Evolutionary conservation across 2,797 vertebrate species (phyloP), one percentile per base, ranked within the genome.

Genomic region (Coregonus sp.): DNA sequence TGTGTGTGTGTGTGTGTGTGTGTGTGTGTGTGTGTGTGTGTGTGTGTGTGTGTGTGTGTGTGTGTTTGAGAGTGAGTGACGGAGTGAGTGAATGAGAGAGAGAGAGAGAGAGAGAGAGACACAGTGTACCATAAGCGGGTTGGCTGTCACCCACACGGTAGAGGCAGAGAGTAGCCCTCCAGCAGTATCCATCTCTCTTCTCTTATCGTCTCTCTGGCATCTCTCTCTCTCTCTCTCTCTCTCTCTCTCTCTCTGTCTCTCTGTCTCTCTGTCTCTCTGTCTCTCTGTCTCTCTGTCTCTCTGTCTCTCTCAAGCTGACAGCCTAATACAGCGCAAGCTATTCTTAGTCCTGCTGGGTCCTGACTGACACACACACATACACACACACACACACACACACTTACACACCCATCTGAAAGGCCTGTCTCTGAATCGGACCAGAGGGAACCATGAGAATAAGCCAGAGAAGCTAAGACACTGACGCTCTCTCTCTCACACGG

Each of bases 301-400:
- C 25, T 25, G 1, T 25, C 25, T 25, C 25, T 25, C 25, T 25
- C 25, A 80, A 75, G 83, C 77, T 91, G 86, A 89, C 89, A 89
- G 86, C 82, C 85, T 82, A 87, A 25, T 88, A 81, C 80, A 66
- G 66, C 12, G 33, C 54, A 25, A 66, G 79, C 83, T 92, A 91
- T 92, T 92, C 81, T 91, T 89, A 89, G 87, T 52, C 70, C 25
- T 25, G 25, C 25, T 25, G 25, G 25, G 25, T 25, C 25, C 25
- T 25, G 25, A 25, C 25, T 25, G 25, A 25, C 25, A 25, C 25
- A 25, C 25, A 25, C 25, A 25, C 25, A 25, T 1, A 25, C 25
- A 25, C 25, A 25, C 25, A 25, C 25, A 25, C 25, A 25, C 25
- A 25, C 25, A 25, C 25, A 52, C 14, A 14, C 51, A 14, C 51